Evolutionary conservation across 2,888 invertebrate genomes (phyloP), one percentile per base, ranked within the genome.

Genomic region (Sinotaia quadrata): DNA sequence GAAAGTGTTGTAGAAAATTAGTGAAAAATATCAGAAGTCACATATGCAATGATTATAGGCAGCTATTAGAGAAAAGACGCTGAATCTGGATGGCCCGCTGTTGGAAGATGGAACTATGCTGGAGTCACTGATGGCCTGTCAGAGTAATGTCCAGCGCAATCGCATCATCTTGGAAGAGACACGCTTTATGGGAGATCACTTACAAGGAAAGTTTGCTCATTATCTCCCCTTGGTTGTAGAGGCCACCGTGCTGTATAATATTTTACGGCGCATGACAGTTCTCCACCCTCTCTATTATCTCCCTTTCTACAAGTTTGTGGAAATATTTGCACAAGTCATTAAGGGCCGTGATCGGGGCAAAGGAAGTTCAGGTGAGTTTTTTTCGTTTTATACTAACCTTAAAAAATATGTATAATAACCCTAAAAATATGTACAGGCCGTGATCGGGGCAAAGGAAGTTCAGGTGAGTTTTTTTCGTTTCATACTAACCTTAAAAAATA

Each of bases 91-190:
- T 57, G 80, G 79, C 0, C 83, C 86, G 0, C 71, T 87, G n/a
- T 77, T 87, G 65, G 84, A 85, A 21, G 87, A 87, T 71, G 79
- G 79, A 69, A 82, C 83, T 0, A 84, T 87, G 84, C 77, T 86
- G 41, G 82, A 84, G 36, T 80, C 84, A 0, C 78, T 87, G 33
- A 73, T 82, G 33, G 78, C 74, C 21, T 85, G 86, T 71, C 84
- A 85, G 74, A 76, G 81, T 29, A 82, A 83, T 47, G 79, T 86
- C 7, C 78, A 82, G 60, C 77, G 77, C 34, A 84, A 84, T 74
- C 72, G 78, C 47, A 75, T 77, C 63, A 84, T 85, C n/a, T 77
- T 87, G 52, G 84, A 84, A 61, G 87, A 87, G 71, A 84, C 84
- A 1, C 76, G 80, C 4, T 85, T 79, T 77, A 81, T 85, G 79